phyloP scores from a whole-genome alignment of 2,113 vertebrate species.

The Xenus cinereus region DNA sequence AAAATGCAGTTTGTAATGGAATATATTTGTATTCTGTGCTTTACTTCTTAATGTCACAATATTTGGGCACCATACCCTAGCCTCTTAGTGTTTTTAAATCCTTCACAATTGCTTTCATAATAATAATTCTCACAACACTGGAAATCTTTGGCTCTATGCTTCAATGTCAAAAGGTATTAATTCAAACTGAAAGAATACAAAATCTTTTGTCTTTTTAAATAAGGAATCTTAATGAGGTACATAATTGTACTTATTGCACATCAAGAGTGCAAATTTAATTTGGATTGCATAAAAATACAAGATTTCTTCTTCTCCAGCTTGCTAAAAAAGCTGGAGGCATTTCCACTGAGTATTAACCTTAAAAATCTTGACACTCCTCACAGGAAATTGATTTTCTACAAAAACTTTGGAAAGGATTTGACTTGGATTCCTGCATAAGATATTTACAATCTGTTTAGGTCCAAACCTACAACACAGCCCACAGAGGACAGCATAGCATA shows the following conservation, averaged over 20 bases:
- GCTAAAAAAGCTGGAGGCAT: background rate
- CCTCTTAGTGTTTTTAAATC: background rate
- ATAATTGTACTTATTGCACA: background rate
- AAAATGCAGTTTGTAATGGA: background rate
- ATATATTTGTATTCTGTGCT: background rate
- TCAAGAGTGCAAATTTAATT: slow-evolving; percentile 27
- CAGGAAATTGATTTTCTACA: slow-evolving; percentile 72
- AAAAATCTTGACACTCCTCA: slow-evolving; percentile 62
- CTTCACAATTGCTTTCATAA: slow-evolving; percentile 7
- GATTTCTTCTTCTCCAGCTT: background rate
- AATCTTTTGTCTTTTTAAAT: background rate
- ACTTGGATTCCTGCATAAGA: slow-evolving; percentile 51
- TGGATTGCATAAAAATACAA: background rate
- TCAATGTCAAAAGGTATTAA: background rate
- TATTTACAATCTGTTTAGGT: slow-evolving; percentile 47
- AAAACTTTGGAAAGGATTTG: slow-evolving; percentile 66
- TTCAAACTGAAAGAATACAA: slow-evolving; percentile 6
- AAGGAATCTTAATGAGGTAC: background rate
- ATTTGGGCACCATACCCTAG: background rate
- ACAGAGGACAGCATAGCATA: background rate
- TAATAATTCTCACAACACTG: background rate
- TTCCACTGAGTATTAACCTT: slow-evolving; percentile 57
- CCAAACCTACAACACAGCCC: background rate
- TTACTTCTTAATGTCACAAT: slow-evolving; percentile 12
- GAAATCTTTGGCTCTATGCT: background rate